Evolutionary conservation across 2,113 vertebrate genomes (phyloP), one percentile per base, ranked within the genome.

Genomic region (zebrafish (Danio rerio)): DNA sequence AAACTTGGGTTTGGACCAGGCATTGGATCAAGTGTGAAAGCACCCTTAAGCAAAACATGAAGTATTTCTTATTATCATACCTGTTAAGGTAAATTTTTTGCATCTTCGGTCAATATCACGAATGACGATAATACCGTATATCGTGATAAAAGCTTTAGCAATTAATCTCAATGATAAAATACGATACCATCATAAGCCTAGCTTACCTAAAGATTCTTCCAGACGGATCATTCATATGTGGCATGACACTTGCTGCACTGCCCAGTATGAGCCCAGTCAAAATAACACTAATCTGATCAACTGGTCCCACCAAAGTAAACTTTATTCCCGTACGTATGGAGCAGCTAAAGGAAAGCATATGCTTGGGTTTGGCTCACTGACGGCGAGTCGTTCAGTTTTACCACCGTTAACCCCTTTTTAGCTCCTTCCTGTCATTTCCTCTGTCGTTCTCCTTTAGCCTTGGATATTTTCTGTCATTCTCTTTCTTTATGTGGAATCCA

Each of bases 381-480:
- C 15, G 16, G 72, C 75, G 9, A 62, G 58, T 73, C 66, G 11
- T 42, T 72, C 50, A 61, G 40, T 59, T 74, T 72, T 81, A 84
- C 58, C 45, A 70, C 63, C 42, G 42, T 74, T 49, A 73, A n/a
- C 18, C 18, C 43, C 58, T 78, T 70, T 78, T 20, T 56, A 58
- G 7, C 16, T 63, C 58, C 40, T 74, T 77, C 50, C 50, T 20
- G 49, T 77, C 21, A 6, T 84, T 56, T 73, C 15, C n/a, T 9
- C 31, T 18, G 15, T 65, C 15, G 20, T 68, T 78, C 81, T 52
- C 65, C 0, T 53, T 20, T 21, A 63, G 45, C 16, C 40, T 58
- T 62, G 20, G 59, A 6, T 78, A 79, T 72, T 18, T 45, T 50
- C 21, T 61, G 10, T 5, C 43, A 16, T 66, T 18, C 6, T 15